phyloP scores from a whole-genome alignment of 2,113 vertebrate species.

The Formicarius rufipectus region DNA sequence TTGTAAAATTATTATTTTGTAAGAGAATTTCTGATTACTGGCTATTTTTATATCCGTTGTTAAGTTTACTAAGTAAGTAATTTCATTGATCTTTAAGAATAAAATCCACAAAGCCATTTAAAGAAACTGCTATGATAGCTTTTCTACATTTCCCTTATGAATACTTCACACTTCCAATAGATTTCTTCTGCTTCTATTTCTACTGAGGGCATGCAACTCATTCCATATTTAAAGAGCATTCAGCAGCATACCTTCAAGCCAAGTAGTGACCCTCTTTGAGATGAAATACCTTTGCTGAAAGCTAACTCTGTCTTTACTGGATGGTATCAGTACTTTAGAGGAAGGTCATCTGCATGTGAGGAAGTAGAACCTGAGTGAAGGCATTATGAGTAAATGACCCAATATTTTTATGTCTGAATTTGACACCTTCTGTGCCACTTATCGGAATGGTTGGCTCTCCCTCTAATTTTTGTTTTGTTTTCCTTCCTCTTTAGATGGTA shows the following conservation, averaged over 20 bases:
- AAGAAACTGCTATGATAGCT: conserved; percentile 56
- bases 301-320: not conserved
- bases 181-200: conserved; percentile 29
- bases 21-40: not conserved
- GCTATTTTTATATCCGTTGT: conserved; percentile 21
- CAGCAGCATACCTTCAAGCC: conserved; percentile 6
- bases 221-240: conserved; percentile 43
- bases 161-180: conserved; percentile 25
- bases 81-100: conserved; percentile 38
- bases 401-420: not conserved
- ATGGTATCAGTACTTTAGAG: not conserved
- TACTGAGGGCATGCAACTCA: not conserved
- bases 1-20: not conserved
- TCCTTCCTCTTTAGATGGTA: not conserved
- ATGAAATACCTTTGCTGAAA: not conserved
- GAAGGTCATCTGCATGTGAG: not conserved
- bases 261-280: not conserved
- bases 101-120: conserved; percentile 59
- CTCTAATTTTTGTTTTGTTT: not conserved
- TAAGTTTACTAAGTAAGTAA: conserved; percentile 36
- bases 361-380: not conserved
- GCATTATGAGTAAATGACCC: not conserved
- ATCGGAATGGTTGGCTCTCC: not conserved
- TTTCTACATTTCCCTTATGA: conserved; percentile 50
- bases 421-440: not conserved